A percentile compares a stretch with the other conserved stretches of the same genome.
Conservation (phyloP, 1,140 invertebrate species). For the Drosophila quadrilineata region DNA sequence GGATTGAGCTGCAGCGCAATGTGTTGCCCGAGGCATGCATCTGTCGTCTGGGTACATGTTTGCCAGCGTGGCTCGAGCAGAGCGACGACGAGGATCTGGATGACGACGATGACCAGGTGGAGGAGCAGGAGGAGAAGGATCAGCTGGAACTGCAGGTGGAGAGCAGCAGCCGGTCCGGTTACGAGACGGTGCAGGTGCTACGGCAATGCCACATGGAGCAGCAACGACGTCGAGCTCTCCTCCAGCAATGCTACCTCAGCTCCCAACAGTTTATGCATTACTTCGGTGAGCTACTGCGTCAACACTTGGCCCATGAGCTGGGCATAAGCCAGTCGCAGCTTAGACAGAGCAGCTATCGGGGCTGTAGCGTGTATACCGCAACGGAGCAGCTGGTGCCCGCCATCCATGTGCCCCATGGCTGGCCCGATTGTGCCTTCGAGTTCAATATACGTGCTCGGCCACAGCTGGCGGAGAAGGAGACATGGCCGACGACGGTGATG, state of each 20-base stretch:
- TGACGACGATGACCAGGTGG: slow-evolving; percentile 63
- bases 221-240: slow-evolving; percentile 78
- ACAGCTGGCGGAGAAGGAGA: slow-evolving; percentile 82
- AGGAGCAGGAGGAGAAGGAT: slow-evolving; percentile 79
- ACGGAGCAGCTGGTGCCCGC: slow-evolving; percentile 85
- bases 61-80: slow-evolving; percentile 55
- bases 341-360: slow-evolving; percentile 82
- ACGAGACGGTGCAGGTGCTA: slow-evolving; percentile 61
- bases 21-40: slow-evolving; percentile 63
- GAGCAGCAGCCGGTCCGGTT: slow-evolving; percentile 31
- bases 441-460: slow-evolving; percentile 84
- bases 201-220: slow-evolving; percentile 75
- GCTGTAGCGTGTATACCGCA: slow-evolving; percentile 84
- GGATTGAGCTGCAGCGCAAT: slow-evolving; percentile 38
- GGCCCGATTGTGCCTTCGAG: slow-evolving; percentile 85
- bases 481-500: slow-evolving; percentile 86
- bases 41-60: slow-evolving; percentile 47
- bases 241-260: slow-evolving; percentile 83
- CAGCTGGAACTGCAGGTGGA: slow-evolving; percentile 77
- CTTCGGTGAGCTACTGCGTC: slow-evolving; percentile 84
- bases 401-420: slow-evolving; percentile 83
- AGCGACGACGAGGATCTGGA: slow-evolving; percentile 75
- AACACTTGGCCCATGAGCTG: slow-evolving; percentile 82
- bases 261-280: slow-evolving; percentile 85
- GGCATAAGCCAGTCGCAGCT: slow-evolving; percentile 82